phyloP scores from a whole-genome alignment of 2,797 vertebrate genomes.

The Hydrolagus colliei region DNA sequence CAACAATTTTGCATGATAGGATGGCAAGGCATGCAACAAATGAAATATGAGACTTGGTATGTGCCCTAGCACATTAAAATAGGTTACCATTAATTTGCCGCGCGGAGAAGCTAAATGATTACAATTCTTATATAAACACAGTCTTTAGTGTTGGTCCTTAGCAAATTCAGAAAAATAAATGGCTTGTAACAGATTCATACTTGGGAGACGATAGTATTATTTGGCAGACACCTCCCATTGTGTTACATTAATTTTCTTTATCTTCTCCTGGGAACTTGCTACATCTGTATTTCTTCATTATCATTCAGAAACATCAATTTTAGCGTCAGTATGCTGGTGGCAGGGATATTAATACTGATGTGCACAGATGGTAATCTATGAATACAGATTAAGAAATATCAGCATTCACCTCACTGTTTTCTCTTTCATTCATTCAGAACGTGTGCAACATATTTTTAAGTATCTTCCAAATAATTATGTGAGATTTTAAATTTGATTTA shows the following conservation, averaged over 20 bases:
- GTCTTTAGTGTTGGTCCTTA: background rate
- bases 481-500: too few relatives aligned
- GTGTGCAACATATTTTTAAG: too few relatives aligned
- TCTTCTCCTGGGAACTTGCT: conserved; percentile 31
- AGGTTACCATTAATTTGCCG: background rate
- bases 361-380: background rate
- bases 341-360: conserved; percentile 36
- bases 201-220: conserved; percentile 27
- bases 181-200: conserved; percentile 1
- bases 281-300: conserved; percentile 36
- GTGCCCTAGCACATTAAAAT: background rate
- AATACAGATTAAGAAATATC: background rate
- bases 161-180: background rate
- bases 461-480: too few relatives aligned
- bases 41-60: too few relatives aligned
- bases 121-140: background rate
- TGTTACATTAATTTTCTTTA: conserved; percentile 14
- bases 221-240: background rate
- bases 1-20: background rate
- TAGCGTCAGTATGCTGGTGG: conserved; percentile 35
- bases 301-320: conserved; percentile 36
- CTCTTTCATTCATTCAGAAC: background rate
- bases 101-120: background rate
- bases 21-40: background rate
- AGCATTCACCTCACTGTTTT: background rate